These are phyloP conservation scores for Plotosus lineatus DNA, from an alignment of 2,113 vertebrate species.

Conservation along the genomic window DNA sequence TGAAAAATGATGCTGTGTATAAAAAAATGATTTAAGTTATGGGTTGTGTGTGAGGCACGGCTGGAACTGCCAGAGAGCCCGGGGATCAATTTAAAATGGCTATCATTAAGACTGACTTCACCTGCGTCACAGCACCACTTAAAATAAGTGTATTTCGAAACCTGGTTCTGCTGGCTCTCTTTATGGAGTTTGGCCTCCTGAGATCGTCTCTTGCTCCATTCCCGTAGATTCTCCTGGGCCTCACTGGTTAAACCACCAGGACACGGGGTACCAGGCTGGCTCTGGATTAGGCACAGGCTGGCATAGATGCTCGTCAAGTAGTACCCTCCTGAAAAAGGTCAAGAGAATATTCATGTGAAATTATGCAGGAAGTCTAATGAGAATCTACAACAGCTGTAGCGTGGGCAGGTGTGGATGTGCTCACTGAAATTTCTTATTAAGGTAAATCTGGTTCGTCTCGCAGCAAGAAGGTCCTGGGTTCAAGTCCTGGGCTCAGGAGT, in stretches of 20 bases:
- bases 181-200: conserved; percentile 72
- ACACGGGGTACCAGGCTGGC: conserved; percentile 48
- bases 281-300: conserved; percentile 76
- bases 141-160: conserved; percentile 43
- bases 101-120: background rate
- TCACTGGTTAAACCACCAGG: conserved; percentile 61
- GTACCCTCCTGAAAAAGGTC: conserved; percentile 76
- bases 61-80: background rate
- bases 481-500: too few relatives aligned
- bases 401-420: background rate
- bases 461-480: too few relatives aligned
- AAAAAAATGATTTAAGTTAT: background rate
- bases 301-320: conserved; percentile 77
- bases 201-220: conserved; percentile 73
- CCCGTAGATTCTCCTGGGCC: conserved; percentile 68
- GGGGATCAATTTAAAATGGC: background rate
- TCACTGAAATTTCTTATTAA: background rate
- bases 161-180: conserved; percentile 72
- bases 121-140: background rate
- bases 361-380: background rate
- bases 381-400: background rate
- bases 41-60: background rate
- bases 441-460: background rate
- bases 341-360: background rate
- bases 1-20: background rate